Evolutionary conservation across 2,113 vertebrate species (phyloP), one percentile per base, ranked within the genome.

Genomic region (Nothobranchius kuhntae): DNA sequence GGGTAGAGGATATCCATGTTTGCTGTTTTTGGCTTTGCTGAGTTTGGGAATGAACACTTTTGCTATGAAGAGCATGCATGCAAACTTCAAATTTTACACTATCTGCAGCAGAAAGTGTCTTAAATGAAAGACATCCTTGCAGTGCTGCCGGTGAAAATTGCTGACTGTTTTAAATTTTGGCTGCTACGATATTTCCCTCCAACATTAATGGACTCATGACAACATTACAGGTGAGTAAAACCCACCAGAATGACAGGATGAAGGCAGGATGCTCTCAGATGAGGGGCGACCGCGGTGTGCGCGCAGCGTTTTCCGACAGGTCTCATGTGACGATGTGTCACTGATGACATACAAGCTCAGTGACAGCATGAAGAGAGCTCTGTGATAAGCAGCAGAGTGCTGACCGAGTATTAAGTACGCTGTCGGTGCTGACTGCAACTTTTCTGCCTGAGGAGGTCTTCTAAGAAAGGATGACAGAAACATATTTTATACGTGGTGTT

Each of bases 351-450:
- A 53, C 38, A 68, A 30, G 53, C 64, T 44, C 46, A 64, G 58
- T 73, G 80, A 81, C 69, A 74, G 71, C 17, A 36, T 53, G 70
- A 65, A 61, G 69, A 73, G 68, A 71, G 73, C 61, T 21, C 60
- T 53, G 72, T 75, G 85, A 89, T 86, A 89, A 85, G 70, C 24
- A 9, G 54, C n/a, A 0, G 58, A 68, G 66, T 72, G 85, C 65
- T 80, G 80, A 86, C 53, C 73, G 83, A 85, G 72, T 40, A 42
- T 76, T 61, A 26, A 68, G 13, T 61, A 78, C 70, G 75, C 83
- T 66, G 13, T 78, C 73, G 67, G 75, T 68, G 85, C 72, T 75
- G 79, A 86, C 69, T 77, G 45, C 74, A 56, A 58, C 52, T 46
- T 68, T 78, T 79, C 71, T 61, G 42, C 71, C 73, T 54, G 36